Base-by-base conservation (phyloP, 2,888 invertebrate genomes). In the Euphydryas editha region DNA sequence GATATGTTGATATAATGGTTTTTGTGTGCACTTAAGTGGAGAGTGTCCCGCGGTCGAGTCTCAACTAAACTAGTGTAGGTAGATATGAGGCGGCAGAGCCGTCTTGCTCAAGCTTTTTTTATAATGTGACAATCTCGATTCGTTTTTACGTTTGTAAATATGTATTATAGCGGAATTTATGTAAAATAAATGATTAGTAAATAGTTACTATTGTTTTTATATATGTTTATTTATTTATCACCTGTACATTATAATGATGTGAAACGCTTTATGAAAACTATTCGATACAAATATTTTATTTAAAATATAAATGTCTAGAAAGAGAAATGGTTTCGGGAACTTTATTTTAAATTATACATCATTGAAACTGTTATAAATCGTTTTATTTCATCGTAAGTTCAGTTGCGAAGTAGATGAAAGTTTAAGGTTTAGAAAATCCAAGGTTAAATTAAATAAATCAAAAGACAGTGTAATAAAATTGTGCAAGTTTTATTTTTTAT, bases 81-180 rank as follows among this genome's bases (percentile, higher is more conserved):
- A 72, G 65, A 68, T 68, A 66, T 59, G 58, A 69, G 74, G 68
- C 73, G 76, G 76, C 74, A 70, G 76, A 67, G 73, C 76, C 76
- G 76, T 72, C 75, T 75, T 78, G 90, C 88, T 89, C 90, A 88
- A 90, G 86, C 88, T 89, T 90, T 89, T 51, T 88, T 84, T 88
- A 81, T 78, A 84, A 82, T 83, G 88, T 89, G 87, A 89, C 85
- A 86, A 84, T 86, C 84, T 87, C 78, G 80, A 87, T 89, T 90
- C 84, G 87, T 90, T 90, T 87, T 81, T 91, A 92, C 84, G 84
- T 91, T 91, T 92, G 92, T 92, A 93, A 90, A 92, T 92, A 91
- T 92, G 92, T 92, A 92, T 92, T 84, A 91, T 92, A 92, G 91
- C 89, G 89, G 88, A 92, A 90, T 87, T 90, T 89, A 87, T 90